A percentile compares a stretch with the other conserved stretches of the same genome.
Evolutionary conservation across 2,888 invertebrate species (phyloP).

Genomic region (Heliconius erato): DNA sequence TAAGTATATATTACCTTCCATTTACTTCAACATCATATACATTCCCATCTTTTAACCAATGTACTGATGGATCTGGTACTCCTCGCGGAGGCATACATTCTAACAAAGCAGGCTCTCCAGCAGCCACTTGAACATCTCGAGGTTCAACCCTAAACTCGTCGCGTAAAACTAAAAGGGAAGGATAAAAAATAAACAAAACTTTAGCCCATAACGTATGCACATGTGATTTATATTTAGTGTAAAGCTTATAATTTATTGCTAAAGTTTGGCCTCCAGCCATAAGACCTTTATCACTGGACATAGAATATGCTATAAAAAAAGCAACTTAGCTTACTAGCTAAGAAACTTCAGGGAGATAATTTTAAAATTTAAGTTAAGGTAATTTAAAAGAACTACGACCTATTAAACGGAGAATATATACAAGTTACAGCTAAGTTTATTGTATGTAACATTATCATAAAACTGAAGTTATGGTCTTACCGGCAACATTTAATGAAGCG

Average conservation of each 20-base stretch:
- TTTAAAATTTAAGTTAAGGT: constrained; percentile 3
- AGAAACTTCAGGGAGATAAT: constrained; percentile 1
- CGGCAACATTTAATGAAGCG: constrained; percentile 97
- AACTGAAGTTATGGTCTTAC: constrained; percentile 79
- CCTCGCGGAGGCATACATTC: constrained; percentile 98
- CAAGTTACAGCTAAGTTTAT: constrained; percentile 21
- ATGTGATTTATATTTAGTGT: constrained; percentile 25
- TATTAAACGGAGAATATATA: constrained; percentile 23
- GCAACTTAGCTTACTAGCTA: background rate
- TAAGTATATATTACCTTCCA: constrained; percentile 79
- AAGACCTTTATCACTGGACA: constrained; percentile 8
- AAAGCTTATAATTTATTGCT: constrained; percentile 10
- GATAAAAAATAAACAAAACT: constrained; percentile 18
- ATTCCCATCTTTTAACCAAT: constrained; percentile 94
- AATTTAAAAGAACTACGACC: background rate
- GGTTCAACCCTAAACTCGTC: constrained; percentile 98
- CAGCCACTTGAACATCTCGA: constrained; percentile 95
- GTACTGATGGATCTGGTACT: constrained; percentile 96
- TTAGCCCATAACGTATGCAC: background rate
- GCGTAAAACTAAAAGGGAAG: constrained; percentile 90
- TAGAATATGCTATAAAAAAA: constrained; percentile 5
- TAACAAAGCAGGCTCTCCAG: constrained; percentile 95
- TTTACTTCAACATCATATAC: constrained; percentile 87
- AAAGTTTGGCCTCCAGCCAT: constrained; percentile 31
- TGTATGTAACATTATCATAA: constrained; percentile 37